Conservation (phyloP, 2,113 vertebrate genomes). For the Forbesichthys papilliferus region DNA sequence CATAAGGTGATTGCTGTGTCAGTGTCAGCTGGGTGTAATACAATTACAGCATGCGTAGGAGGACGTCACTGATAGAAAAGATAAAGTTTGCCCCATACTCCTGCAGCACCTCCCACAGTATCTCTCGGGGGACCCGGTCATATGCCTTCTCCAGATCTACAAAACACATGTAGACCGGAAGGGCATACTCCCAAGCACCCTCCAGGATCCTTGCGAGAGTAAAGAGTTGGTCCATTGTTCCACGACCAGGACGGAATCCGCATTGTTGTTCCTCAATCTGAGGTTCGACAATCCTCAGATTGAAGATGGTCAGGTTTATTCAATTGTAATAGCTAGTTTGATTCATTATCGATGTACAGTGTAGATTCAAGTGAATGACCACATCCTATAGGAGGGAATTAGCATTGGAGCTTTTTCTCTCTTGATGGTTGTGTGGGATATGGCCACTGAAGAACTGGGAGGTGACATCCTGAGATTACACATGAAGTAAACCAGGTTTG, state of each 20-base stretch:
- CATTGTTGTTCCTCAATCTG: too few species aligned
- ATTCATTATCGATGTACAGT: conserved; percentile 8
- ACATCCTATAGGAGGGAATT: conserved; percentile 8
- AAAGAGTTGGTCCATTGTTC: too few species aligned
- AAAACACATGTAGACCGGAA: too few species aligned
- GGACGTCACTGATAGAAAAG: conserved; percentile 14
- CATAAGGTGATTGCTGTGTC: conserved; percentile 45
- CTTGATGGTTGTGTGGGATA: conserved; percentile 4
- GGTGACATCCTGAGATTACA: conserved; percentile 1
- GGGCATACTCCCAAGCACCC: too few species aligned
- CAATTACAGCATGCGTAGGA: conserved; percentile 35
- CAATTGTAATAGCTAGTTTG: not conserved
- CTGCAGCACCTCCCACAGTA: too few species aligned
- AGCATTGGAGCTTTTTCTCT: conserved; percentile 1
- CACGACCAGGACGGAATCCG: too few species aligned
- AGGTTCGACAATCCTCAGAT: too few species aligned
- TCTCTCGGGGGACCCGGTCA: too few species aligned
- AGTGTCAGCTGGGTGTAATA: conserved; percentile 37
- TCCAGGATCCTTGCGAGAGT: too few species aligned
- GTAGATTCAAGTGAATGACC: conserved; percentile 9
- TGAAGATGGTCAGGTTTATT: not conserved
- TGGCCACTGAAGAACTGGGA: not conserved
- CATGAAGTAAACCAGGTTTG: not conserved
- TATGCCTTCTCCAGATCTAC: too few species aligned
- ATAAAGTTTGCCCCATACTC: too few species aligned